These are phyloP conservation scores for Gorsachius goisagi DNA, from an alignment of 2,113 vertebrate genomes.

Conservation along the genomic window DNA sequence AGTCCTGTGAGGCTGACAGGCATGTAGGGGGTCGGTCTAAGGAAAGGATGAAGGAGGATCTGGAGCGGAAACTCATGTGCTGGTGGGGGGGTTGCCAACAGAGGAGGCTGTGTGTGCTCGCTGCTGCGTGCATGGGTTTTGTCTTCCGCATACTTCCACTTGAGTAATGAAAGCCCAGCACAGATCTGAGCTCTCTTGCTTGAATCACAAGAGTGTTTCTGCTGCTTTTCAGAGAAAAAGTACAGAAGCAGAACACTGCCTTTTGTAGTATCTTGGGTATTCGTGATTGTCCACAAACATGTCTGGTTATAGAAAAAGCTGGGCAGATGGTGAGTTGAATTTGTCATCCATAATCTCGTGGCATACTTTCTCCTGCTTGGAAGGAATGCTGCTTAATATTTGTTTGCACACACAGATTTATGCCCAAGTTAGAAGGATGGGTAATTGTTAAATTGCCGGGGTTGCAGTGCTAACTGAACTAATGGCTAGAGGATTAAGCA, in stretches of 20 bases:
- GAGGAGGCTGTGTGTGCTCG: background rate
- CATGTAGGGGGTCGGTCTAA: background rate
- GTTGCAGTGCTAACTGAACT: background rate
- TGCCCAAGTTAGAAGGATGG: background rate
- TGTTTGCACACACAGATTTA: background rate
- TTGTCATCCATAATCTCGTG: background rate
- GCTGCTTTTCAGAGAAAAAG: background rate
- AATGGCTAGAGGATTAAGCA: background rate
- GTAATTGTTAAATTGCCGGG: background rate
- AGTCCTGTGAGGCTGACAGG: background rate
- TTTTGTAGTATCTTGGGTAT: background rate
- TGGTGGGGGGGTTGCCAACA: background rate
- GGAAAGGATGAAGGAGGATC: background rate
- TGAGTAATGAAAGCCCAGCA: background rate
- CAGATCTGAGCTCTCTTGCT: background rate
- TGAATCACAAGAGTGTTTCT: background rate
- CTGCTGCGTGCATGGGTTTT: accelerated
- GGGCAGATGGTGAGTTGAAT: background rate
- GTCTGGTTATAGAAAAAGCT: background rate
- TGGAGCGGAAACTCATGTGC: background rate
- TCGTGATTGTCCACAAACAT: accelerated
- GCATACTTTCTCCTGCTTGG: background rate
- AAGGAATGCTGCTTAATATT: background rate
- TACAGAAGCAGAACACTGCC: background rate
- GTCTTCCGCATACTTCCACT: accelerated